Percentiles rank a stretch among this genome's conserved stretches.
Evolutionary conservation across 2,888 invertebrate genomes (phyloP).

Genomic region (Noctua pronuba): DNA sequence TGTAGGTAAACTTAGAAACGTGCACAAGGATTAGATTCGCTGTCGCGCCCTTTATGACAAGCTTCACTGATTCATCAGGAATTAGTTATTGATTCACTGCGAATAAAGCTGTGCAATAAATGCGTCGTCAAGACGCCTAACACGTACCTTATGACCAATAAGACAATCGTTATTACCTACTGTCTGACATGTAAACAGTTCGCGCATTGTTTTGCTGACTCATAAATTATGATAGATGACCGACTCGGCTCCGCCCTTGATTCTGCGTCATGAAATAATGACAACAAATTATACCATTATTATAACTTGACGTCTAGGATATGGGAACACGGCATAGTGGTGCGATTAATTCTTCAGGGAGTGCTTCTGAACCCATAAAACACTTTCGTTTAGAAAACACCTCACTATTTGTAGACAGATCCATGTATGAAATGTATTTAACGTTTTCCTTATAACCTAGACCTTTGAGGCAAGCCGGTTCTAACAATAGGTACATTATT

Average conservation of each 20-base stretch:
- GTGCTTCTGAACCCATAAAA: conserved; percentile 40
- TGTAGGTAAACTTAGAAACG: conserved; percentile 27
- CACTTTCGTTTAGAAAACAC: conserved; percentile 59
- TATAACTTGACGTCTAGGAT: conserved; percentile 69
- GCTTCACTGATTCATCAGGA: conserved; percentile 68
- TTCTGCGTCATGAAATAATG: conserved; percentile 78
- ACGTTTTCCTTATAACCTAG: conserved; percentile 59
- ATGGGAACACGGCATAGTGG: conserved; percentile 65
- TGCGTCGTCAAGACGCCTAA: conserved; percentile 72
- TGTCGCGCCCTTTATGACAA: conserved; percentile 32
- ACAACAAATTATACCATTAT: conserved; percentile 81
- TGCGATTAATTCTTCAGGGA: conserved; percentile 58
- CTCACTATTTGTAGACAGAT: conserved; percentile 51
- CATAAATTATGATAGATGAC: conserved; percentile 79
- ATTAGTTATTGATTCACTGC: conserved; percentile 70
- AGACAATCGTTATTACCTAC: conserved; percentile 70
- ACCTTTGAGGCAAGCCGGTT: conserved; percentile 56
- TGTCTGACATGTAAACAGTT: conserved; percentile 67
- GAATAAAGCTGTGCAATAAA: conserved; percentile 64
- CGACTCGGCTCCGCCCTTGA: conserved; percentile 73
- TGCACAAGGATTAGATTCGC: conserved; percentile 42
- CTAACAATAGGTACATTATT: conserved; percentile 63
- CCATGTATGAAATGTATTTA: conserved; percentile 22
- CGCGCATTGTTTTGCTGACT: conserved; percentile 76
- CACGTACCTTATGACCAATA: conserved; percentile 72